These are phyloP conservation scores for Madoqua kirkii DNA, from an alignment of 2,113 vertebrate genomes.

Conservation along the genomic window DNA sequence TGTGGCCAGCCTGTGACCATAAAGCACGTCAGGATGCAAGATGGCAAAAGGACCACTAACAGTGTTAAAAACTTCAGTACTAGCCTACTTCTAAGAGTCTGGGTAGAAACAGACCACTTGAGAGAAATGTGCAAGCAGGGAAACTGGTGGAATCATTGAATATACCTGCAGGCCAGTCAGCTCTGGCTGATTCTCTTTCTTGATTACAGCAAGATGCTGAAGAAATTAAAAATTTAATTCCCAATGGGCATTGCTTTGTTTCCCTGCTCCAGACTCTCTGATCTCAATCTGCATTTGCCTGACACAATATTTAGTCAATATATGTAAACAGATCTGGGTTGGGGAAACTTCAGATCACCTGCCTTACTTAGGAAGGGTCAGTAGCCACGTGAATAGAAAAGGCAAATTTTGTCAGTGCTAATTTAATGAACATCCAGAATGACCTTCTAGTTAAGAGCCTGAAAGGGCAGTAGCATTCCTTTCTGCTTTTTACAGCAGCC, in stretches of 20 bases:
- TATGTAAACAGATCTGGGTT: background rate
- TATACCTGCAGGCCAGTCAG: background rate
- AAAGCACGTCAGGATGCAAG: background rate
- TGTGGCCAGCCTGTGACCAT: background rate
- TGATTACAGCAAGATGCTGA: background rate
- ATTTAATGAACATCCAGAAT: background rate
- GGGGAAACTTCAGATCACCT: background rate
- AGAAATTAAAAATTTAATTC: background rate
- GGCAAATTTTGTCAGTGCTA: background rate
- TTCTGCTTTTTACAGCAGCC: background rate
- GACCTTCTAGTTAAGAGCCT: background rate
- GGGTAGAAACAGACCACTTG: background rate
- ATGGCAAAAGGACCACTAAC: background rate
- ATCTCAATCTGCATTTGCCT: background rate
- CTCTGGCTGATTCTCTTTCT: background rate
- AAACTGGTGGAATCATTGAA: background rate
- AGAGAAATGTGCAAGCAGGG: background rate
- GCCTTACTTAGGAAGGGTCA: background rate
- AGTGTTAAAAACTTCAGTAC: background rate
- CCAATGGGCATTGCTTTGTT: background rate
- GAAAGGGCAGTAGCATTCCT: background rate
- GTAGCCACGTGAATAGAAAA: background rate
- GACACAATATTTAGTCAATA: background rate
- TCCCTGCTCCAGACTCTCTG: background rate
- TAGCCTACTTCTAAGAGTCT: background rate